Evolutionary conservation across 23 tunicate species (phyloP).

Genomic region (Oikopleura dioica): DNA sequence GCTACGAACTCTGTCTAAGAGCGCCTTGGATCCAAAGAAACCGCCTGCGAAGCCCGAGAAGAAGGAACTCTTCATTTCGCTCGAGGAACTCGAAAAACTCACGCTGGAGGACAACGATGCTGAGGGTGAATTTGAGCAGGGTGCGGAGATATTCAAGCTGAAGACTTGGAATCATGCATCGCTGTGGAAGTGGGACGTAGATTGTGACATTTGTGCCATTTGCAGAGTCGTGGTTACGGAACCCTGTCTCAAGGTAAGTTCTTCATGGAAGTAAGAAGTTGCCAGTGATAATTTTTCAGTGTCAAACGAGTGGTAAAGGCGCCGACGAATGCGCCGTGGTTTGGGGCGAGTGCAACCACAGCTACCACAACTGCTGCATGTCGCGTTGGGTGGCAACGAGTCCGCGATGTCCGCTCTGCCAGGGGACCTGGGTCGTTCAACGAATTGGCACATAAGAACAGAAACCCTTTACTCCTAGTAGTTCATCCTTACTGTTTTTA

Average conservation of each 20-base stretch:
- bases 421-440: constrained; percentile 70
- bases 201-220: constrained; percentile 85
- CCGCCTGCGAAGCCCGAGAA: too few species aligned
- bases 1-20: too few species aligned
- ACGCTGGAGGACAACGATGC: too few species aligned
- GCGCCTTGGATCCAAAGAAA: too few species aligned
- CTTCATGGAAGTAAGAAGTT: neutral
- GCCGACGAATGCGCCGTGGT: constrained; percentile 73
- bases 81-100: too few species aligned
- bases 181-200: constrained; percentile 94
- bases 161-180: constrained; percentile 82
- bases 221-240: constrained; percentile 75
- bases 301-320: neutral
- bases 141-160: constrained; percentile 35
- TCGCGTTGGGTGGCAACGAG: constrained; percentile 75
- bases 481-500: too few species aligned
- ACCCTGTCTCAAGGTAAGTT: constrained; percentile 29
- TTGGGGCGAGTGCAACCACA: constrained; percentile 95
- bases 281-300: too few species aligned
- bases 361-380: constrained; percentile 93
- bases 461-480: too few species aligned
- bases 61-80: too few species aligned
- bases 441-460: constrained; percentile 60
- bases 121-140: constrained; percentile 17
- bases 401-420: constrained; percentile 80